phyloP scores from a whole-genome alignment of 2,888 invertebrate genomes.

The Acleris laterana region DNA sequence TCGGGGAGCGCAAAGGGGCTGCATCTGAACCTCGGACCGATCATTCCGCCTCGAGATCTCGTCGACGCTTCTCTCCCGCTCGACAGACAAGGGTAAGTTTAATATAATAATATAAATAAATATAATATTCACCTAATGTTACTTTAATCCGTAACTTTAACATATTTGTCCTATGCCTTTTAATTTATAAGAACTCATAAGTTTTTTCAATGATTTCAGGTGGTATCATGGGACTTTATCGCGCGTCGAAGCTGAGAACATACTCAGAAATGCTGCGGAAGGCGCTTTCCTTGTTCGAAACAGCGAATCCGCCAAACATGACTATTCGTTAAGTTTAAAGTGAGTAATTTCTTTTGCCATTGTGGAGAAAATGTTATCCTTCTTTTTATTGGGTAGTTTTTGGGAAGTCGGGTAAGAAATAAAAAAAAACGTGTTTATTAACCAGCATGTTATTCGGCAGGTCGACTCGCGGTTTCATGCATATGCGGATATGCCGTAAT shows the following conservation, averaged over 20 bases:
- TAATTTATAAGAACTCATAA: neutral
- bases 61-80: constrained; percentile 92
- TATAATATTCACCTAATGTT: neutral
- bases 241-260: constrained; percentile 95
- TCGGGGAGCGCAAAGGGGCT: constrained; percentile 81
- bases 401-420: neutral
- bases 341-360: constrained; percentile 79
- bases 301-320: constrained; percentile 96
- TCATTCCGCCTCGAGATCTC: constrained; percentile 88
- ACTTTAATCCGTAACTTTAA: neutral
- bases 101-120: no score
- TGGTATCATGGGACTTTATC: constrained; percentile 98
- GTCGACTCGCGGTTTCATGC: constrained; percentile 97
- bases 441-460: constrained; percentile 77
- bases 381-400: no score
- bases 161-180: neutral
- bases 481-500: constrained; percentile 95
- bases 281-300: constrained; percentile 97
- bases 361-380: no score
- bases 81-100: constrained; percentile 93
- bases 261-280: constrained; percentile 92
- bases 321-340: constrained; percentile 97
- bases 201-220: constrained; percentile 66
- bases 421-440: constrained; percentile 13
- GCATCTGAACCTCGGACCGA: constrained; percentile 89